Percentiles rank a stretch among this genome's conserved stretches.
Conservation (phyloP, 35 echinoderm and acorn worm genomes). For the Lytechinus pictus region DNA sequence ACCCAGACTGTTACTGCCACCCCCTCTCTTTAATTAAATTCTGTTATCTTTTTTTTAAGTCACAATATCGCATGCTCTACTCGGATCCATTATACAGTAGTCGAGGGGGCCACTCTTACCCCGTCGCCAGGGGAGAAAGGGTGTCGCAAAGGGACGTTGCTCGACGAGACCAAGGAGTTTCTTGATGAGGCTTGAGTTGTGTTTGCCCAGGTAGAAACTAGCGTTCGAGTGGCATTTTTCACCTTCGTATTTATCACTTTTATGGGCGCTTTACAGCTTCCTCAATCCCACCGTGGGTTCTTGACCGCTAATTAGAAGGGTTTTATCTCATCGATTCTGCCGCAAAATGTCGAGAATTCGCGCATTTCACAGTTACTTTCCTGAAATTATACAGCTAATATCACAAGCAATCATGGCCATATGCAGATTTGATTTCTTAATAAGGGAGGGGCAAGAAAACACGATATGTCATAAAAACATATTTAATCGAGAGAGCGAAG, state of each 20-base stretch:
- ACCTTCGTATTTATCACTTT: constrained; percentile 15
- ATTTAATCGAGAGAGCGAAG: no score
- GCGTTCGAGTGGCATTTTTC: constrained; percentile 9
- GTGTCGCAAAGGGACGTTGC: not conserved
- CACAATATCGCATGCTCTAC: constrained; percentile 1
- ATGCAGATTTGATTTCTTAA: not conserved
- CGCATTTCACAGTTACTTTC: not conserved
- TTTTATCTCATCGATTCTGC: not conserved
- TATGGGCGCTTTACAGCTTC: not conserved
- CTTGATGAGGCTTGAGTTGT: not conserved
- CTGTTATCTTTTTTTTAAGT: not conserved
- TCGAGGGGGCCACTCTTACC: not conserved
- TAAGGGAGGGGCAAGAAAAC: no score
- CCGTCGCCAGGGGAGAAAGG: not conserved
- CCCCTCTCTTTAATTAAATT: not conserved
- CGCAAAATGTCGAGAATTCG: not conserved
- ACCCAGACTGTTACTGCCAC: not conserved
- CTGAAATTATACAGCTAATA: not conserved
- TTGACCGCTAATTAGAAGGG: not conserved
- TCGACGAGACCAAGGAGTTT: not conserved
- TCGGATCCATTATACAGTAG: not conserved
- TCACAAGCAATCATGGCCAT: not conserved
- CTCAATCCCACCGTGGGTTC: not conserved
- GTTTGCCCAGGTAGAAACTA: constrained; percentile 1
- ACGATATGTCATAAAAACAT: no score